These are phyloP conservation scores for Anoplius nigerrimus DNA, from an alignment of 2,888 invertebrate genomes.

Conservation along the genomic window DNA sequence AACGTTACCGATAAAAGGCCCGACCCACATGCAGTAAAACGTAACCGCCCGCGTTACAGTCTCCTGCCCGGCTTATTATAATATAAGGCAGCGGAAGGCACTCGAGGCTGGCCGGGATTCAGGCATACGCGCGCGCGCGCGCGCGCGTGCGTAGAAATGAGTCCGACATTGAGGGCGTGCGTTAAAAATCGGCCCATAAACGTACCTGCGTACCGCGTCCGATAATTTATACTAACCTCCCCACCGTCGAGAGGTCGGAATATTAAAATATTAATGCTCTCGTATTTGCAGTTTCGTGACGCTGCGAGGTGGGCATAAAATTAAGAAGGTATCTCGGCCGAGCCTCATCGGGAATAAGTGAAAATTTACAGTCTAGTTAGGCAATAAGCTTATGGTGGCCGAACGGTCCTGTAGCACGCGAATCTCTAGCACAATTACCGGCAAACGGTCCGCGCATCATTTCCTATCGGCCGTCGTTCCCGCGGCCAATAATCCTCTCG, in stretches of 20 bases:
- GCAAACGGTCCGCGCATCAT: neutral
- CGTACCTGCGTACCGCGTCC: constrained; percentile 32
- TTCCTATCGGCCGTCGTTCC: too few relatives aligned
- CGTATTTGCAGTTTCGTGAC: constrained; percentile 49
- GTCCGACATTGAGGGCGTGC: constrained; percentile 12
- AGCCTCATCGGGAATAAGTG: constrained; percentile 33
- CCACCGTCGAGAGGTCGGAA: constrained; percentile 20
- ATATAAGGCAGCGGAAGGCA: constrained; percentile 13
- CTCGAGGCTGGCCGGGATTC: neutral
- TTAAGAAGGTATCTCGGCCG: constrained; percentile 40
- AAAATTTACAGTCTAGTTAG: constrained; percentile 46
- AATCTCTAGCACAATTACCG: too few relatives aligned
- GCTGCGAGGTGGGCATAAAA: constrained; percentile 42
- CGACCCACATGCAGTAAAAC: constrained; percentile 19
- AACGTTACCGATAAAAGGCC: constrained; percentile 13
- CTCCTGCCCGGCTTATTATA: constrained; percentile 11
- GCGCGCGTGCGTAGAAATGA: constrained; percentile 20
- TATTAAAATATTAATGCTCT: constrained; percentile 61
- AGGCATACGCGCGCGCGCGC: neutral
- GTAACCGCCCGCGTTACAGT: constrained; percentile 4
- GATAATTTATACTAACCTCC: constrained; percentile 46
- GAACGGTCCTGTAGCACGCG: neutral
- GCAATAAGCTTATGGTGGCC: constrained; percentile 6
- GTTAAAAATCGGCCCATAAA: constrained; percentile 44
- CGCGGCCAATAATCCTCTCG: too few relatives aligned